These are phyloP conservation scores for Bellardia bayeri DNA, from an alignment of 2,888 invertebrate species.

Conservation along the genomic window DNA sequence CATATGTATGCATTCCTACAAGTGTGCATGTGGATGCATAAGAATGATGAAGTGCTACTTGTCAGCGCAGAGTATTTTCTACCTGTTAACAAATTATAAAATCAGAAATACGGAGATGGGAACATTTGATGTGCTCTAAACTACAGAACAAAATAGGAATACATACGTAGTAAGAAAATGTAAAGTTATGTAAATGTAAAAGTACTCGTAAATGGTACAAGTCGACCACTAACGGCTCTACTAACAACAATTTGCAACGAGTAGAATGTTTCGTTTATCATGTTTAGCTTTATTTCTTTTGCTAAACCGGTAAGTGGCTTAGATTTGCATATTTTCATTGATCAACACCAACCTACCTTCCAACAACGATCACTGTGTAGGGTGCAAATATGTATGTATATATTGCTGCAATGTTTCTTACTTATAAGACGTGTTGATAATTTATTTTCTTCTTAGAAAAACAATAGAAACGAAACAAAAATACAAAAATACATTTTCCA, in stretches of 20 bases:
- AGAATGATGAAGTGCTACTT: slow-evolving; percentile 67
- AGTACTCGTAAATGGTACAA: too few species aligned
- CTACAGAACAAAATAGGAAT: neutral
- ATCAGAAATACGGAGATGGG: neutral
- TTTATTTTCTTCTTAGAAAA: slow-evolving; percentile 44
- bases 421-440: slow-evolving; percentile 35
- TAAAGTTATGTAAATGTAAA: too few species aligned
- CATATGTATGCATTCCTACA: neutral
- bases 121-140: neutral
- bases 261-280: too few species aligned
- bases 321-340: too few species aligned
- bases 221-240: too few species aligned
- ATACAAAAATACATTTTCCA: slow-evolving; percentile 39
- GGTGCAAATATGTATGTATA: too few species aligned
- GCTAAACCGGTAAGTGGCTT: too few species aligned
- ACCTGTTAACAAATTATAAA: slow-evolving; percentile 41
- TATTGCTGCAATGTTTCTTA: neutral
- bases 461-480: slow-evolving; percentile 12
- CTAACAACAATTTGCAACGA: too few species aligned
- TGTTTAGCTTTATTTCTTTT: too few species aligned
- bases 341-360: neutral
- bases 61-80: slow-evolving; percentile 58
- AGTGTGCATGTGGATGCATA: slow-evolving; percentile 18
- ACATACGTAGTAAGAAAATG: too few species aligned
- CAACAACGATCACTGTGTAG: too few species aligned